Evolutionary conservation across 2,113 vertebrate species (phyloP), one percentile per base, ranked within the genome.

Genomic region (Syngnathus typhle): DNA sequence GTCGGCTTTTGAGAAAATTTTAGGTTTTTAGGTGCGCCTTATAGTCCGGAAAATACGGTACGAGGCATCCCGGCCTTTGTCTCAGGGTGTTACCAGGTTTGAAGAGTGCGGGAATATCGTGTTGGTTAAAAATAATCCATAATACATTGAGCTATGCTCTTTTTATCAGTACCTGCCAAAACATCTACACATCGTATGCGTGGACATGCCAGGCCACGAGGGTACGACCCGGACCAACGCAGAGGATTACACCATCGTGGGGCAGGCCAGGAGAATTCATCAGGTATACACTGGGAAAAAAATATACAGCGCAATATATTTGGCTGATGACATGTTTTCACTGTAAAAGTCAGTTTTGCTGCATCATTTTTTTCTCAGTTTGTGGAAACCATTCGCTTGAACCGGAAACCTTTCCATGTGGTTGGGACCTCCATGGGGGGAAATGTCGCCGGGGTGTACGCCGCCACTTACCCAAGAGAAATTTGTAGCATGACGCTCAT

Each of bases 121-220:
- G 6, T 49, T n/a, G 18, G 47, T 49, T 49, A 19, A 49, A 19
- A 49, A 49, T 69, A 3, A 32, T 32, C 1, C 27, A 27, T 1
- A 10, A 15, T 58, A 15, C 54, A 58, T 43, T 38, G 21, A 68
- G 6, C 0, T 9, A 4, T 43, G 5, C 3, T 67, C 70, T 71
- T 47, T 63, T 38, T 76, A 38, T 15, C 44, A 98, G 96, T 98
- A 96, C 83, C 91, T 98, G 60, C 96, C 96, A 0, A 98, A 98
- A 89, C 95, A 97, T 84, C 87, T 98, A 62, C 96, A 99, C 77
- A 87, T 99, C 72, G 78, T 98, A 64, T 98, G 95, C 2, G 93
- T 98, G 75, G 96, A 99, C 77, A 94, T 99, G 95, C 96, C 96
- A 0, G 96, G 96, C 51, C 96, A 99, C 0, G 95, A 95, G 73